Evolutionary conservation across 2,888 invertebrate genomes (phyloP).

Genomic region (Panopea generosa): DNA sequence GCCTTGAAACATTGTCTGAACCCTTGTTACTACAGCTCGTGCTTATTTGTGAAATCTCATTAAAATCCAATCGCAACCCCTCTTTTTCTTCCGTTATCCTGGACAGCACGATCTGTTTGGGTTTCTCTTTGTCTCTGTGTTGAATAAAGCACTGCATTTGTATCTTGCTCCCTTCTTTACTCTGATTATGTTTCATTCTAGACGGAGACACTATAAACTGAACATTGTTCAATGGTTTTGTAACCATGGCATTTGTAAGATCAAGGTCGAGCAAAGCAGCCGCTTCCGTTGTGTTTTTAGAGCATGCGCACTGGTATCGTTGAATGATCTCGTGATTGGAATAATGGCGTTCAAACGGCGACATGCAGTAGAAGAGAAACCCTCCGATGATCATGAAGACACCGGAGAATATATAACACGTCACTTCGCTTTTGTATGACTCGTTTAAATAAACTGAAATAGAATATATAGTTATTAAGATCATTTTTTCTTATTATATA

Average conservation of each 20-base stretch:
- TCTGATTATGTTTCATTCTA: slow-evolving; percentile 68
- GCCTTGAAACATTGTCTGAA: slow-evolving; percentile 44
- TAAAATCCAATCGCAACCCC: slow-evolving; percentile 71
- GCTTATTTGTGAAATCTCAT: slow-evolving; percentile 67
- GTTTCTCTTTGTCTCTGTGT: slow-evolving; percentile 77
- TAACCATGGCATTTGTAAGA: slow-evolving; percentile 75
- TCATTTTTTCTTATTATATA: no score
- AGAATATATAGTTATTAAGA: no score
- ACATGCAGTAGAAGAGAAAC: slow-evolving; percentile 79
- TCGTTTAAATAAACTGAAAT: slow-evolving; percentile 79
- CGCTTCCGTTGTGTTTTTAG: slow-evolving; percentile 78
- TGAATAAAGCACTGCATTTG: slow-evolving; percentile 79
- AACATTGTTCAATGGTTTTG: slow-evolving; percentile 76
- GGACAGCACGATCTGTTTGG: slow-evolving; percentile 77
- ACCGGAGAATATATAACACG: slow-evolving; percentile 81
- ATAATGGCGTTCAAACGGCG: slow-evolving; percentile 77
- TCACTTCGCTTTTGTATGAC: slow-evolving; percentile 67
- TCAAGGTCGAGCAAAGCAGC: slow-evolving; percentile 81
- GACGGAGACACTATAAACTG: slow-evolving; percentile 76
- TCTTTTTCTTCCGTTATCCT: slow-evolving; percentile 81
- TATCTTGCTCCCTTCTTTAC: slow-evolving; percentile 72
- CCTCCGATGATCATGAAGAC: slow-evolving; percentile 78
- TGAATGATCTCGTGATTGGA: slow-evolving; percentile 82
- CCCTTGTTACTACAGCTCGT: slow-evolving; percentile 6
- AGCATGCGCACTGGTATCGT: slow-evolving; percentile 75